phyloP scores from a whole-genome alignment of 1,140 invertebrate genomes.

The Pseudachorutes palmiensis region DNA sequence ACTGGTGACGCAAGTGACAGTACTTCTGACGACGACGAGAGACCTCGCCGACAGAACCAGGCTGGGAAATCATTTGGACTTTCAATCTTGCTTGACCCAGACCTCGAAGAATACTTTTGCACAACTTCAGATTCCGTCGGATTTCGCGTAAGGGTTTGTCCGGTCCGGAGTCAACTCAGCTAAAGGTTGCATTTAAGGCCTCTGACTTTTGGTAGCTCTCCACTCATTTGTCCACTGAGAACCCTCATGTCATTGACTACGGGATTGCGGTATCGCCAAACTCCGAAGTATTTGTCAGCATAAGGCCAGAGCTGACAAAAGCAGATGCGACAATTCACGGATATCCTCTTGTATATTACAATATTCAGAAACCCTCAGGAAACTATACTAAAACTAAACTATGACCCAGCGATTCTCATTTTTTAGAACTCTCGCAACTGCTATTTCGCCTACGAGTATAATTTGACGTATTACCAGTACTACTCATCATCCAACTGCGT shows the following conservation, averaged over 20 bases:
- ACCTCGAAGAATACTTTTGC: conserved; percentile 35
- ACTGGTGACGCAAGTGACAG: neutral
- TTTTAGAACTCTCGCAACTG: conserved; percentile 33
- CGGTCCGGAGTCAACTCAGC: too few species aligned
- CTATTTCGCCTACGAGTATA: conserved; percentile 29
- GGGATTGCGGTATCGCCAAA: conserved; percentile 31
- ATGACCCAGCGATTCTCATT: too few species aligned
- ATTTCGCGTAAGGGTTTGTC: conserved; percentile 35
- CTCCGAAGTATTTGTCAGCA: conserved; percentile 27
- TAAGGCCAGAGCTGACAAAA: conserved; percentile 31
- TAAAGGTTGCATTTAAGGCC: too few species aligned
- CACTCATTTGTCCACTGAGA: conserved; percentile 30
- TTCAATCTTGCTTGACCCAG: conserved; percentile 32
- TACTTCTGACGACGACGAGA: conserved; percentile 1
- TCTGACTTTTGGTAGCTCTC: conserved; percentile 19
- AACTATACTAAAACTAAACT: too few species aligned
- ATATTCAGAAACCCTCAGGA: neutral
- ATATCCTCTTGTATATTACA: conserved; percentile 28
- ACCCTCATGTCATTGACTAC: conserved; percentile 32
- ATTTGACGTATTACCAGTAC: conserved; percentile 27
- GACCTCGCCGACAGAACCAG: conserved; percentile 17
- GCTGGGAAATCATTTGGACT: conserved; percentile 30
- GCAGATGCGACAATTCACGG: conserved; percentile 25
- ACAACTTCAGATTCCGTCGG: conserved; percentile 33
- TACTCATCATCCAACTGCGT: conserved; percentile 34